A percentile compares a stretch with the other conserved stretches of the same genome.
phyloP scores from a whole-genome alignment of 2,113 vertebrate species.

The Colinus virginianus region DNA sequence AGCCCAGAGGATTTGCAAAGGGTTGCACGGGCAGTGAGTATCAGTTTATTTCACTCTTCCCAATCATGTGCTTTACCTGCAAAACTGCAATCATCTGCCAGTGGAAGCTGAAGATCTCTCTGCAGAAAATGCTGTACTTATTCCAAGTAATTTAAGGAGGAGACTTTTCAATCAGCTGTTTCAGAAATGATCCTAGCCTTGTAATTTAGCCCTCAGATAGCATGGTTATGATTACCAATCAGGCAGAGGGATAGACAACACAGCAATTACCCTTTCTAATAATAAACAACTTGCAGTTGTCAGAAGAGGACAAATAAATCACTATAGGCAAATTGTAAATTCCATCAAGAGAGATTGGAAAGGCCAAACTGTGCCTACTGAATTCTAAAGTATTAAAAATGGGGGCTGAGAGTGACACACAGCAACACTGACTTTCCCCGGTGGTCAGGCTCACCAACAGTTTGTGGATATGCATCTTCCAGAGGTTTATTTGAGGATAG shows the following conservation, averaged over 20 bases:
- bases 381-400: not conserved
- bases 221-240: not conserved
- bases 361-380: not conserved
- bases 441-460: not conserved
- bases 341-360: not conserved
- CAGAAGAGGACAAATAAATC: not conserved
- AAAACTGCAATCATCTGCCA: constrained; percentile 11
- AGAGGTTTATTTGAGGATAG: not conserved
- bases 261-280: not conserved
- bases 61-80: constrained; percentile 40
- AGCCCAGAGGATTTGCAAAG: not conserved
- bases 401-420: not conserved
- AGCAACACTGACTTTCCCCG: not conserved
- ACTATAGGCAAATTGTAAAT: not conserved
- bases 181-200: constrained; percentile 13
- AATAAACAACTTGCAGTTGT: not conserved
- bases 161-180: constrained; percentile 3
- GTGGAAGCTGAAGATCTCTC: constrained; percentile 1
- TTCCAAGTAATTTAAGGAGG: constrained; percentile 11
- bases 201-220: constrained; percentile 5
- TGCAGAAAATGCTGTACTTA: constrained; percentile 34
- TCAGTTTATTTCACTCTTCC: constrained; percentile 35
- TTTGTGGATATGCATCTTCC: not conserved
- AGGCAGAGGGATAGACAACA: not conserved
- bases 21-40: constrained; percentile 6